Percentiles rank a stretch among this genome's conserved stretches.
Evolutionary conservation across 2,113 vertebrate genomes (phyloP).

Genomic region (Chloropsis hardwickii): DNA sequence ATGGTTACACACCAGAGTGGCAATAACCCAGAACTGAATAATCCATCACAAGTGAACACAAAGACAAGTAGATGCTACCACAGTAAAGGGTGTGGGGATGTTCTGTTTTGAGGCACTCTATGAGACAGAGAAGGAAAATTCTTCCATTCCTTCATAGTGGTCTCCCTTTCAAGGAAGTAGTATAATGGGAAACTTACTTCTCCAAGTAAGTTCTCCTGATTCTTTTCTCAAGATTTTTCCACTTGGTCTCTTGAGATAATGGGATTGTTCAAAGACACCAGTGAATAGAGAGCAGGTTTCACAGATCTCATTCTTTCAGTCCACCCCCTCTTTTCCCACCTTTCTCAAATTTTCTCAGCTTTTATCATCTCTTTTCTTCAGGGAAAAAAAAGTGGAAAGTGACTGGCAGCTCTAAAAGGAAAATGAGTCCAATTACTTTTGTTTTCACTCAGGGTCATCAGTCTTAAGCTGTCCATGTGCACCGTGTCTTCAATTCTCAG

Average conservation of each 20-base stretch:
- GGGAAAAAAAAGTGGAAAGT: neutral
- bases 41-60: neutral
- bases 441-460: neutral
- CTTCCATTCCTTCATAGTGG: neutral
- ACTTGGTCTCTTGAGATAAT: neutral
- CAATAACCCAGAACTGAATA: neutral
- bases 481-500: neutral
- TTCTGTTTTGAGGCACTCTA: neutral
- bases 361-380: neutral
- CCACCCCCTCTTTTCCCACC: neutral
- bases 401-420: neutral
- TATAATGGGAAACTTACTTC: neutral
- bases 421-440: neutral
- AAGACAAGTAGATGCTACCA: neutral
- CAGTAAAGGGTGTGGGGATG: neutral
- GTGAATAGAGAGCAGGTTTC: neutral
- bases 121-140: neutral
- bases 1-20: neutral
- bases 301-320: neutral
- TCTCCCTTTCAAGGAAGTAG: neutral
- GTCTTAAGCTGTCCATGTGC: neutral
- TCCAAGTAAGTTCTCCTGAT: neutral
- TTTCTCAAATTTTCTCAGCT: neutral
- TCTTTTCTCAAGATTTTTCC: neutral
- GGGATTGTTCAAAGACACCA: neutral